Percentiles rank a stretch among this genome's conserved stretches.
Conservation (phyloP, 35 echinoderm and acorn worm genomes). For the Holothuria glaberrima region DNA sequence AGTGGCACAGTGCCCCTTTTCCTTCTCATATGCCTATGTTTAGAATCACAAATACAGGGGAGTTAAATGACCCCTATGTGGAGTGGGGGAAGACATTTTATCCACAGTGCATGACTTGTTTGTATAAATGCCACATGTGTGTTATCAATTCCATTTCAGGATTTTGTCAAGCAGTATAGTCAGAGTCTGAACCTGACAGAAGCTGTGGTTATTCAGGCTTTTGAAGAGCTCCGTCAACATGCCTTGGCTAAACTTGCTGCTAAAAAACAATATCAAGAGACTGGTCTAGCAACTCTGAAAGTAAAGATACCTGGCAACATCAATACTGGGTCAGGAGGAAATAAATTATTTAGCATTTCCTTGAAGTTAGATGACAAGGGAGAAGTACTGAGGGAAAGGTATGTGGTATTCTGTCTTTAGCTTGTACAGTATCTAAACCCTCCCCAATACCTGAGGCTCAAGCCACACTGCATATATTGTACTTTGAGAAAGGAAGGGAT, state of each 20-base stretch:
- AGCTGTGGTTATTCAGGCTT: slow-evolving; percentile 59
- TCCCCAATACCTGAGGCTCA: too few species aligned
- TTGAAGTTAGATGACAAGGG: slow-evolving; percentile 74
- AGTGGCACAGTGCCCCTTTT: too few species aligned
- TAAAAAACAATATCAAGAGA: slow-evolving; percentile 67
- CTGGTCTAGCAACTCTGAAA: slow-evolving; percentile 83
- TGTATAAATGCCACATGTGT: too few species aligned
- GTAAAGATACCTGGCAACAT: slow-evolving; percentile 79
- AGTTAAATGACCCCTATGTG: too few species aligned
- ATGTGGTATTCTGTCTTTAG: too few species aligned
- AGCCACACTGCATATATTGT: too few species aligned
- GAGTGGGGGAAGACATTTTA: too few species aligned
- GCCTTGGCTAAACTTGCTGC: slow-evolving; percentile 82
- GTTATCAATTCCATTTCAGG: not conserved
- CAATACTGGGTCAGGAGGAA: not conserved
- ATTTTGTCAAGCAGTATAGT: slow-evolving; percentile 22
- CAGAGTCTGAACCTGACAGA: not conserved
- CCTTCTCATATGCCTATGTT: too few species aligned
- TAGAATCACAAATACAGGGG: too few species aligned
- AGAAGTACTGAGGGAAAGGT: slow-evolving; percentile 62
- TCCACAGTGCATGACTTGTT: too few species aligned
- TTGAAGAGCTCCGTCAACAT: slow-evolving; percentile 92
- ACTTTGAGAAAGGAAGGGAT: too few species aligned
- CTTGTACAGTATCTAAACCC: too few species aligned
- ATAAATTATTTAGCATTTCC: slow-evolving; percentile 62